Conservation (phyloP, 2,113 vertebrate species). For the Chaetops frenatus region DNA sequence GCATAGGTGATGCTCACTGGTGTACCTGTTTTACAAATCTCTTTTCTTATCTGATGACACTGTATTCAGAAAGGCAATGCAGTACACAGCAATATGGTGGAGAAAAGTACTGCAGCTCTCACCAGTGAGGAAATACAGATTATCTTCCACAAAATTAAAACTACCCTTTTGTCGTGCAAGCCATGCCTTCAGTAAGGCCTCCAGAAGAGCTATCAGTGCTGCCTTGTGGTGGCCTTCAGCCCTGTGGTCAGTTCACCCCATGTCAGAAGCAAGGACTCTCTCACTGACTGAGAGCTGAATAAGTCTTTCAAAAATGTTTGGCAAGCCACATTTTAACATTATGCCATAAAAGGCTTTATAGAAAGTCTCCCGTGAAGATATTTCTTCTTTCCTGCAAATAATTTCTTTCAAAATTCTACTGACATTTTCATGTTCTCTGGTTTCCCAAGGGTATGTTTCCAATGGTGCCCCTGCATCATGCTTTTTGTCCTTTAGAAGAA, state of each 20-base stretch:
- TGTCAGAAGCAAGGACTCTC: neutral
- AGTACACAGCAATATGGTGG: neutral
- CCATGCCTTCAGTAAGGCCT: neutral
- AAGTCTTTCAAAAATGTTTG: neutral
- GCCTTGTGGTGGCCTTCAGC: neutral
- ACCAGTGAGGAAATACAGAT: rapidly evolving
- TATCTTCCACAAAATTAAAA: neutral
- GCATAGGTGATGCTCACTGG: neutral
- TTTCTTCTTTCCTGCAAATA: neutral
- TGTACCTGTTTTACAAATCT: neutral
- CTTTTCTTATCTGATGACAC: neutral
- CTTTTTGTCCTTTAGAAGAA: neutral
- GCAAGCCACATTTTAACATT: neutral
- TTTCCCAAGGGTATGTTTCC: neutral
- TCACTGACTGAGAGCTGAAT: neutral
- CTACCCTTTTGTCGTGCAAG: neutral
- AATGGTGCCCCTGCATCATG: rapidly evolving
- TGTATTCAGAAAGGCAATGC: neutral
- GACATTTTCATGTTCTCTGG: neutral
- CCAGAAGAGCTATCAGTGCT: neutral
- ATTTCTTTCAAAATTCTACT: neutral
- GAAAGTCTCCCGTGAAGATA: neutral
- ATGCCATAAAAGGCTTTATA: neutral
- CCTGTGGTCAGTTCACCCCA: neutral
- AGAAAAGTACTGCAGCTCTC: neutral